Conservation (phyloP, 2,797 vertebrate genomes). For the Enteromius argenteus region DNA sequence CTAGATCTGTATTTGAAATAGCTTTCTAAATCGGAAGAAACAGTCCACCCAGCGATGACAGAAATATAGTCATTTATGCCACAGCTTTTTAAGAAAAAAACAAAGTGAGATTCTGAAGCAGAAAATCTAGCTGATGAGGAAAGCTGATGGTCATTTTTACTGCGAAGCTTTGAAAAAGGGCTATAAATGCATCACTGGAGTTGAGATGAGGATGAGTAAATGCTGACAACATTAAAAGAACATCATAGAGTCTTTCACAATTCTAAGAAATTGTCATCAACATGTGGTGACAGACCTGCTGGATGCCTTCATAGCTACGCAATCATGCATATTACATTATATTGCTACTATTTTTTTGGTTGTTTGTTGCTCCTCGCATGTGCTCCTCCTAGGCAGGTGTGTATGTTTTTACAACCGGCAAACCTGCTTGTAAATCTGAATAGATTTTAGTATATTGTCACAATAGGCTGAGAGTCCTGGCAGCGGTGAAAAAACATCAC, state of each 20-base stretch:
- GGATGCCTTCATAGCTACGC: neutral
- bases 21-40: neutral
- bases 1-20: neutral
- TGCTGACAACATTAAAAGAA: neutral
- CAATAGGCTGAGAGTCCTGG: neutral
- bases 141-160: neutral
- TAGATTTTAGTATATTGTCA: neutral
- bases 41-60: neutral
- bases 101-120: neutral
- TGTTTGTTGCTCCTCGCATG: neutral
- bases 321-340: neutral
- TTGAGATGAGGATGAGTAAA: neutral
- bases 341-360: neutral
- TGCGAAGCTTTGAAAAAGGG: neutral
- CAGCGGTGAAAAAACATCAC: neutral
- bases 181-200: neutral
- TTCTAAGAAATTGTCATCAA: neutral
- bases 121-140: neutral
- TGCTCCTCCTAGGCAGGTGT: conserved; percentile 1
- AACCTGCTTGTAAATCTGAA: conserved; percentile 13
- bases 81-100: neutral
- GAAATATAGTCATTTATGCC: neutral
- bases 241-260: neutral
- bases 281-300: neutral
- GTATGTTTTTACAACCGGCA: neutral